Base-by-base conservation (phyloP, 2,797 vertebrate species). In the Sphenodon punctatus region DNA sequence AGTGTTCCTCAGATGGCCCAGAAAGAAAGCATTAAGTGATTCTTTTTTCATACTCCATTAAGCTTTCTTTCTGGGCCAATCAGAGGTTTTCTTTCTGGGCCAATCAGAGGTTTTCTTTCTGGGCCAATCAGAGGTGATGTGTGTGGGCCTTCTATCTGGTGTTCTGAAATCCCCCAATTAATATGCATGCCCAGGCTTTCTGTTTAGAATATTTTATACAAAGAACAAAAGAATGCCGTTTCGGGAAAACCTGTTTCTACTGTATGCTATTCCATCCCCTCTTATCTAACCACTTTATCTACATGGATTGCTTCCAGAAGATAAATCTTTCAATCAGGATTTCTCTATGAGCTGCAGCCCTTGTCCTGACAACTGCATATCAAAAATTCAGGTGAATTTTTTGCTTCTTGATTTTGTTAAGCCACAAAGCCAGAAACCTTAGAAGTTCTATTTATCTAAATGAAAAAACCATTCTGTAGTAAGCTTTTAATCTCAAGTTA, bases 281-380 rank as follows among this genome's bases (percentile, higher is more conserved):
- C 85, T 93, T 94, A 94, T 94, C 93, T 92, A 84, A 79, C 73
- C 91, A 94, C 92, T 95, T 96, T 92, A 94, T 94, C 93, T 89
- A 67, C 67, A 69, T 94, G 90, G 89, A 94, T 88, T 92, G 93
- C 87, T 89, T 95, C 88, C 90, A 95, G 88, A 68, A 95, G 84
- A 94, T 94, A 94, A 95, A 94, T 92, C 89, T 94, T 94, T 94
- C 88, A 93, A 82, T 92, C 84, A 84, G 78, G 78, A 88, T 79
- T 88, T 83, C 82, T 92, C 84, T 87, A 84, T 86, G 85, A 89
- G 76, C 80, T 86, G 30, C 30, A 92, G 78, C 36, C 75, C 34
- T 49, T 91, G 66, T 89, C 76, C 68, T 87, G 58, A 78, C 75
- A 83, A 39, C 63, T 63, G 84, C 74, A 32, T 90, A 85, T 91